phyloP scores from a whole-genome alignment of 2,888 invertebrate genomes.

The Lasioglossum lativentre region DNA sequence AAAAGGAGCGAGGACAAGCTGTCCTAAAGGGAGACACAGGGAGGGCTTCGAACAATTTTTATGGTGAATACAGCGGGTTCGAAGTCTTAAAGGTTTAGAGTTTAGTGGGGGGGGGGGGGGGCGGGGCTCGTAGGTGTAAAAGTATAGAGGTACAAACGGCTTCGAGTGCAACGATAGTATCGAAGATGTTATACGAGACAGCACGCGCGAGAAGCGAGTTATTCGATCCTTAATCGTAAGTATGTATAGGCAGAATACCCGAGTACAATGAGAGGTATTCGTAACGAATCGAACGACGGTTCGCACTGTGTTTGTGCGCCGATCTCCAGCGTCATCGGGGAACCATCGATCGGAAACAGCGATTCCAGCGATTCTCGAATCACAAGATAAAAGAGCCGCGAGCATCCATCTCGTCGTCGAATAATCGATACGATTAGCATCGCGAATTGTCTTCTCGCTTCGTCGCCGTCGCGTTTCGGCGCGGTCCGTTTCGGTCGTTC shows the following conservation, averaged over 20 bases:
- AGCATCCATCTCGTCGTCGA: not conserved
- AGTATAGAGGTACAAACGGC: not conserved
- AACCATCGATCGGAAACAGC: conserved; percentile 1
- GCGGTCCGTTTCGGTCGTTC: not conserved
- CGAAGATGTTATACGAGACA: conserved; percentile 33
- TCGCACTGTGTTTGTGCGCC: not conserved
- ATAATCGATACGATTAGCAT: too few species aligned
- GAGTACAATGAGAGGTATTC: conserved; percentile 24
- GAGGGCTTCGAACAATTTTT: not conserved
- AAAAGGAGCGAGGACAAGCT: not conserved
- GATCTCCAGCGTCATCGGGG: conserved; percentile 2
- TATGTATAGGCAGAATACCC: conserved; percentile 21
- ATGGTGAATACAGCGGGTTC: not conserved
- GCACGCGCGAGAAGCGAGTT: conserved; percentile 38
- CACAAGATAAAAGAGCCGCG: not conserved
- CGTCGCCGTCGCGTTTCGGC: not conserved
- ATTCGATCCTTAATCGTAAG: conserved; percentile 30
- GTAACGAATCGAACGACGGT: conserved; percentile 24
- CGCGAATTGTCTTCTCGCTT: not conserved
- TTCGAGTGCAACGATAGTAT: conserved; percentile 1
- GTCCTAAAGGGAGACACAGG: not conserved
- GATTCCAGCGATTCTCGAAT: conserved; percentile 8
- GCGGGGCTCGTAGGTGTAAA: not conserved
- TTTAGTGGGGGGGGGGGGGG: too few species aligned
- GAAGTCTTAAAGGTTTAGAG: not conserved